Percentiles rank a stretch among this genome's conserved stretches.
These are phyloP conservation scores for Isaurus tuberculatus DNA, from an alignment of 92 coral and sea anemone species.

Conservation along the genomic window DNA sequence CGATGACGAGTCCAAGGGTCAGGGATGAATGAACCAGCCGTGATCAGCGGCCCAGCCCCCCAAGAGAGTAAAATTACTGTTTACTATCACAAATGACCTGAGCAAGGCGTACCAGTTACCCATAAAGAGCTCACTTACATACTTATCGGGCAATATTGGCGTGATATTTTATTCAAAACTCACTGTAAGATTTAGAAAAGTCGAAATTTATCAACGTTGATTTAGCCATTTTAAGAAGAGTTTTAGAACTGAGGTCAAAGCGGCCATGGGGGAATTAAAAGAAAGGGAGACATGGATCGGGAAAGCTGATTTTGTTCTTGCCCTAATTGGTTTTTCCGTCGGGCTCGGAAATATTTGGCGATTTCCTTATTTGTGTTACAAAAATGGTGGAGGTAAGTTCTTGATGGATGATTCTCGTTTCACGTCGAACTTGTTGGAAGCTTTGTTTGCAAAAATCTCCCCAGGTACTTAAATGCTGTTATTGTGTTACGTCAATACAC, in stretches of 20 bases:
- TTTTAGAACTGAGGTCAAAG: not conserved
- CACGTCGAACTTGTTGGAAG: not conserved
- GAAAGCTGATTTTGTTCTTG: slow-evolving; percentile 86
- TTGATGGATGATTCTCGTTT: not conserved
- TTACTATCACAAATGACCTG: not conserved
- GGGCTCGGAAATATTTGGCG: slow-evolving; percentile 97
- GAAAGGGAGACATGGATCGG: slow-evolving; percentile 92
- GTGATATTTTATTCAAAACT: too few species aligned
- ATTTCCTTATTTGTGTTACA: slow-evolving; percentile 87
- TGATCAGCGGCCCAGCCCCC: not conserved
- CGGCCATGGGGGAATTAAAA: slow-evolving; percentile 13
- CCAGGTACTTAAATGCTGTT: too few species aligned
- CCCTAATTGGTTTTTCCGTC: slow-evolving; percentile 88
- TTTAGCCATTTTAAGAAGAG: too few species aligned
- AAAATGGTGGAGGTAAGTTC: slow-evolving; percentile 91
- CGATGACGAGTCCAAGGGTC: too few species aligned
- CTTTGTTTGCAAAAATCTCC: not conserved
- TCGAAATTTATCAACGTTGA: not conserved
- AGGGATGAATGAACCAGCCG: too few species aligned
- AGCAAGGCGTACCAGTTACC: not conserved
- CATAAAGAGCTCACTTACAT: not conserved
- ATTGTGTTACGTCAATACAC: too few species aligned
- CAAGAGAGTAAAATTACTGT: not conserved
- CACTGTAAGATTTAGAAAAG: not conserved
- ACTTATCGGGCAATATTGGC: too few species aligned